Evolutionary conservation across 2,797 vertebrate genomes (phyloP).

Genomic region (Orientallactaga sibirica): DNA sequence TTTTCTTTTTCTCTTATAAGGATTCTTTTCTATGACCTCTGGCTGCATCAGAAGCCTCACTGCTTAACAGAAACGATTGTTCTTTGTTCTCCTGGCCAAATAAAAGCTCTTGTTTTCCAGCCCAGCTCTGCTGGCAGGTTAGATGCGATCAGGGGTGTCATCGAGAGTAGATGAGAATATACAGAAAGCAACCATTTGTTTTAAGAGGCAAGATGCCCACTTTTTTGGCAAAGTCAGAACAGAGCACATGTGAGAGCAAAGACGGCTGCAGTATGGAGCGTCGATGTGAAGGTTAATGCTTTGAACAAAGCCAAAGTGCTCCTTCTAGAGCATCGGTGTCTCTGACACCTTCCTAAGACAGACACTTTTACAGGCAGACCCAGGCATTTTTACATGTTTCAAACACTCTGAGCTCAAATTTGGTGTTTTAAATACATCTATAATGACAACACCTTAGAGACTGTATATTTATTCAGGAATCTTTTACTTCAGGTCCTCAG

Average conservation of each 20-base stretch:
- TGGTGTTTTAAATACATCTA: background rate
- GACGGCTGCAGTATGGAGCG: constrained; percentile 36
- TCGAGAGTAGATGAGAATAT: constrained; percentile 74
- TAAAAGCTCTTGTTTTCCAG: constrained; percentile 74
- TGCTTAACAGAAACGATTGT: constrained; percentile 77
- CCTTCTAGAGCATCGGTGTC: constrained; percentile 41
- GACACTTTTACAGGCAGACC: background rate
- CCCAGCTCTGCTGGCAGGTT: constrained; percentile 79
- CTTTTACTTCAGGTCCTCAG: constrained; percentile 6
- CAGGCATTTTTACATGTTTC: background rate
- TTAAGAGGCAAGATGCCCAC: constrained; percentile 76
- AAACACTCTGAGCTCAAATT: constrained; percentile 3
- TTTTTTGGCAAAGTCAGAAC: constrained; percentile 75
- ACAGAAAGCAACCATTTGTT: constrained; percentile 70
- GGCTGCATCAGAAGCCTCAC: constrained; percentile 77
- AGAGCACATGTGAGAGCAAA: constrained; percentile 71
- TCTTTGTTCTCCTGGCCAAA: constrained; percentile 72
- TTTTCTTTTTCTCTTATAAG: constrained; percentile 71
- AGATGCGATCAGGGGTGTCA: constrained; percentile 76
- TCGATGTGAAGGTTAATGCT: constrained; percentile 39
- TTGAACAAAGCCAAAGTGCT: constrained; percentile 54
- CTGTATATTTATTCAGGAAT: background rate
- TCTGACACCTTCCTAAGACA: constrained; percentile 36
- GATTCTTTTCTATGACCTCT: constrained; percentile 74
- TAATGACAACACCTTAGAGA: background rate